Percentiles rank a stretch among this genome's conserved stretches.
Evolutionary conservation across 2,888 invertebrate species (phyloP).

Genomic region (Dysmachus trigonus): DNA sequence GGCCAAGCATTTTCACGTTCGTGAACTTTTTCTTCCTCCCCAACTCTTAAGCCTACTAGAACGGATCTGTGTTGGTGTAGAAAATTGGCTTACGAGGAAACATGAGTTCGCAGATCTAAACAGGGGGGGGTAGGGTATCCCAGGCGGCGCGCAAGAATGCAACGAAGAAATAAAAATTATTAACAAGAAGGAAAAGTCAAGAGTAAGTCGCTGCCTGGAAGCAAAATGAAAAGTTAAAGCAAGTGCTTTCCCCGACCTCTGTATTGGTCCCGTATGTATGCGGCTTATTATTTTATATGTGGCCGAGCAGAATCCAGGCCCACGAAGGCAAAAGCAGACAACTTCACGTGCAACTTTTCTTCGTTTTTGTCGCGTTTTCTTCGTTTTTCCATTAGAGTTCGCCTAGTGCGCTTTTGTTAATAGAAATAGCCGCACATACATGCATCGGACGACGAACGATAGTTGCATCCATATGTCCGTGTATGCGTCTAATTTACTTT

Average conservation of each 20-base stretch:
- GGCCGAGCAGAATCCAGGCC: conserved; percentile 1
- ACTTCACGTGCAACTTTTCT: conserved; percentile 28
- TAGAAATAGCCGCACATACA: conserved; percentile 11
- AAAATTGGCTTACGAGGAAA: conserved; percentile 10
- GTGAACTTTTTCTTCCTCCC: conserved; percentile 29
- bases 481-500: conserved; percentile 40
- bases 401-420: conserved; percentile 33
- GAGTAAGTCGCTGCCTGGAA: conserved; percentile 27
- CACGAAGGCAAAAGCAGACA: conserved; percentile 6
- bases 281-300: conserved; percentile 17
- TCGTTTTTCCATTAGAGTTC: conserved; percentile 18
- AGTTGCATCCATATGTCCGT: background rate
- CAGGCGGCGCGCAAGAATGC: conserved; percentile 3
- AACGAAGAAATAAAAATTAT: conserved; percentile 32
- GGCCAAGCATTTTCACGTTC: conserved; percentile 34
- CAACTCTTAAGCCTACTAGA: background rate
- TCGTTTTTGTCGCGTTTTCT: background rate
- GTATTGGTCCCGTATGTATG: background rate
- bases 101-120: background rate
- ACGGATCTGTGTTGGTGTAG: background rate
- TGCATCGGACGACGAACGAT: background rate
- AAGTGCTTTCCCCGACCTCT: conserved; percentile 36
- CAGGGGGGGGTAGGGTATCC: background rate
- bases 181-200: conserved; percentile 39
- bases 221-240: conserved; percentile 36